phyloP scores from a whole-genome alignment of 1,140 invertebrate genomes.

The Drosophila lini region DNA sequence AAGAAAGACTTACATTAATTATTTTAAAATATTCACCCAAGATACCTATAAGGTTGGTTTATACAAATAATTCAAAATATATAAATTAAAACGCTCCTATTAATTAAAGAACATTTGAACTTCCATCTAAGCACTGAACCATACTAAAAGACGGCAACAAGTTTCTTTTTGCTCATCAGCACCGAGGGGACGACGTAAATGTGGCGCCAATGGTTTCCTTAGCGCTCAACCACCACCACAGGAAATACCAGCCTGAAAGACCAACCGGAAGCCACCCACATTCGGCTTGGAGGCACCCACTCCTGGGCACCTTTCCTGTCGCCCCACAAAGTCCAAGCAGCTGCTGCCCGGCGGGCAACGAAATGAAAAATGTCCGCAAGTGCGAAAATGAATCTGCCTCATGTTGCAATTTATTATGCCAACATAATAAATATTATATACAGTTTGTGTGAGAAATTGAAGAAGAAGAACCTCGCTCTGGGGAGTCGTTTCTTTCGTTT shows the following conservation, averaged over 20 bases:
- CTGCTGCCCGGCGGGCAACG: constrained; percentile 61
- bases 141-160: constrained; percentile 53
- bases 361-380: constrained; percentile 81
- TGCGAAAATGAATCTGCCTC: constrained; percentile 82
- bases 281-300: background rate
- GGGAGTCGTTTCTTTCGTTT: constrained; percentile 18
- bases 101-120: background rate
- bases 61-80: no score
- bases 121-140: background rate
- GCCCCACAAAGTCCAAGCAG: constrained; percentile 52
- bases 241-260: constrained; percentile 1
- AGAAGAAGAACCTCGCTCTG: constrained; percentile 40
- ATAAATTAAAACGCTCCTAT: no score
- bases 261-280: constrained; percentile 4
- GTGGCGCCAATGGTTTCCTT: constrained; percentile 62
- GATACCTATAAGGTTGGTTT: background rate
- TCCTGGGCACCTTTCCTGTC: constrained; percentile 10
- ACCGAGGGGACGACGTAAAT: constrained; percentile 41
- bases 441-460: constrained; percentile 69
- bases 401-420: constrained; percentile 83
- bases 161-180: constrained; percentile 47
- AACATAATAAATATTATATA: constrained; percentile 83
- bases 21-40: background rate
- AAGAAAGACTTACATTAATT: no score
- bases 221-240: constrained; percentile 19